Evolutionary conservation across 2,113 vertebrate species (phyloP).

Genomic region (Eulacestoma nigropectus): DNA sequence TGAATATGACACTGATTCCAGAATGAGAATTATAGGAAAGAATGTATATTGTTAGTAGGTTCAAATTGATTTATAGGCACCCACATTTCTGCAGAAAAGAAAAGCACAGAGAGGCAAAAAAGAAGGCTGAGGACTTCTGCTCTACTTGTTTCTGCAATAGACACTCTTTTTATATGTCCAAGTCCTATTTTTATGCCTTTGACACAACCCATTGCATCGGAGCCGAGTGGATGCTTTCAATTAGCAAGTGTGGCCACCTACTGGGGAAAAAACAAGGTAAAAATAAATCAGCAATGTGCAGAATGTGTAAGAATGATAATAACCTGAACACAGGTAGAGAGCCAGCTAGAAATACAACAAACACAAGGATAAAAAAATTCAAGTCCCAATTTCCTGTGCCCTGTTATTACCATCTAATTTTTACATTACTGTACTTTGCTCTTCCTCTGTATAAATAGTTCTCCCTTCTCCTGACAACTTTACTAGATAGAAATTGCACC

Average conservation of each 20-base stretch:
- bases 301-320: background rate
- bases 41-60: background rate
- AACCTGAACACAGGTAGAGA: background rate
- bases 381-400: background rate
- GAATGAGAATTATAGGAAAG: background rate
- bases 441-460: background rate
- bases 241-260: conserved; percentile 30
- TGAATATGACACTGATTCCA: background rate
- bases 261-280: background rate
- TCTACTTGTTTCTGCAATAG: background rate
- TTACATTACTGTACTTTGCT: background rate
- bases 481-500: background rate
- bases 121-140: background rate
- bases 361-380: background rate
- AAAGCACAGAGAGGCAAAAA: background rate
- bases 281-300: background rate
- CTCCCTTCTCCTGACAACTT: background rate
- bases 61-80: background rate
- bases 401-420: background rate
- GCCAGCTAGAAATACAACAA: background rate
- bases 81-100: background rate
- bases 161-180: background rate
- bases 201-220: background rate
- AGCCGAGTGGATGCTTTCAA: background rate
- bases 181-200: background rate